phyloP scores from a whole-genome alignment of 2,888 invertebrate genomes.

The Actias luna region DNA sequence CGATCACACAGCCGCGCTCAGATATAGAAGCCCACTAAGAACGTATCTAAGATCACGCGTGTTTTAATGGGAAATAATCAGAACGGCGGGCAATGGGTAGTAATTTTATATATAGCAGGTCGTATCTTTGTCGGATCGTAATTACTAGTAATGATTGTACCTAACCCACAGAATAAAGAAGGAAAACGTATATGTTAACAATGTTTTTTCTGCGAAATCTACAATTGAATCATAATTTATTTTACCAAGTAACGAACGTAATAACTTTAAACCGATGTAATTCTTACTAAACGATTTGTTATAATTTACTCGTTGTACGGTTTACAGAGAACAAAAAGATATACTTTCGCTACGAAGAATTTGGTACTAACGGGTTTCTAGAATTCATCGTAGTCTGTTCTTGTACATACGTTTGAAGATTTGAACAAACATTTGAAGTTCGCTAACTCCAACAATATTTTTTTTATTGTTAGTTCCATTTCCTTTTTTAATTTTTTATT shows the following conservation, averaged over 20 bases:
- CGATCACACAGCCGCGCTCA: too few relatives aligned
- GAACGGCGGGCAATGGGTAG: too few relatives aligned
- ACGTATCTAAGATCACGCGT: too few relatives aligned
- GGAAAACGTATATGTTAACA: neutral
- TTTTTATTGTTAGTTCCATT: too few relatives aligned
- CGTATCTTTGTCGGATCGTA: neutral
- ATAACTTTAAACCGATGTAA: neutral
- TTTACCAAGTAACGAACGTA: slow-evolving; percentile 1
- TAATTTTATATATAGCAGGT: neutral
- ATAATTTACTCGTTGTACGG: neutral
- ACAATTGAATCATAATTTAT: slow-evolving; percentile 1
- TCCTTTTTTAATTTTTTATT: too few relatives aligned
- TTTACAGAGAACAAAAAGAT: slow-evolving; percentile 1
- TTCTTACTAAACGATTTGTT: neutral
- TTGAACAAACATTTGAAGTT: too few relatives aligned
- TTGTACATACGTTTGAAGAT: neutral
- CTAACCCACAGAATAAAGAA: neutral
- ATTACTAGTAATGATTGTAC: neutral
- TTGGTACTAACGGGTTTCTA: neutral
- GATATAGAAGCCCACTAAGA: too few relatives aligned
- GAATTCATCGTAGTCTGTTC: neutral
- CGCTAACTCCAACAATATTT: too few relatives aligned
- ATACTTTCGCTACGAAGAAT: neutral
- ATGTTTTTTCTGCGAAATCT: slow-evolving; percentile 2
- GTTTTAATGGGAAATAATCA: too few relatives aligned